Evolutionary conservation across 2,113 vertebrate genomes (phyloP).

Genomic region (Gyps fulvus): DNA sequence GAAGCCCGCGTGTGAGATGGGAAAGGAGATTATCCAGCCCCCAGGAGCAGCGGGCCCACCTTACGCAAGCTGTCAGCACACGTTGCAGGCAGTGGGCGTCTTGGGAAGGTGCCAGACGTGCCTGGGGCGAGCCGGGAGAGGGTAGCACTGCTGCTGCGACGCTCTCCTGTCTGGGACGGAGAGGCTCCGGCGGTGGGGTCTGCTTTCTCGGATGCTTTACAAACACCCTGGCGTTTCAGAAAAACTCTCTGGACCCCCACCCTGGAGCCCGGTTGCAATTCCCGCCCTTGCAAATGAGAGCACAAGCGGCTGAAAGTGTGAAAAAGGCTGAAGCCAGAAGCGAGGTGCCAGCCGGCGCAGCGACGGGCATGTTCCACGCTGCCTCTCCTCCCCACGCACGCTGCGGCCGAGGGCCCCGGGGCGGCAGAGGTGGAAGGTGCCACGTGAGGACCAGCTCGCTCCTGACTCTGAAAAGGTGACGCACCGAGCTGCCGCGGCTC

Average conservation of each 20-base stretch:
- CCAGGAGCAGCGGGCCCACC: background rate
- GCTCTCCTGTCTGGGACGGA: background rate
- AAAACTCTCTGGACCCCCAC: background rate
- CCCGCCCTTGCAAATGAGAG: background rate
- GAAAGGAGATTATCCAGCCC: background rate
- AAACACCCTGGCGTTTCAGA: fast-evolving
- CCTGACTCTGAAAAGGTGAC: background rate
- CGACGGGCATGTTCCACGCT: background rate
- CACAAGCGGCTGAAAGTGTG: fast-evolving
- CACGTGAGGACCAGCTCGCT: background rate
- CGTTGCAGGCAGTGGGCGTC: background rate
- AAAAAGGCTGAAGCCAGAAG: background rate
- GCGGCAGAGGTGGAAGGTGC: background rate
- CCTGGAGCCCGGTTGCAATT: fast-evolving
- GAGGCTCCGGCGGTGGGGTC: background rate
- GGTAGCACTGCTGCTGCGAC: fast-evolving
- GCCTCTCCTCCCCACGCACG: background rate
- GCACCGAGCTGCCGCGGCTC: background rate
- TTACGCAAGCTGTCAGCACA: background rate
- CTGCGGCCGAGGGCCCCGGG: background rate
- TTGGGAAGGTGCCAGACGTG: background rate
- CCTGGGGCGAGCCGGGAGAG: background rate
- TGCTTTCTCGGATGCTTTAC: fast-evolving
- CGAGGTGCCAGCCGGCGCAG: background rate
- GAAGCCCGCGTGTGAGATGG: fast-evolving